Evolutionary conservation across 2,888 invertebrate genomes (phyloP).

Genomic region (Mystacides longicornis): DNA sequence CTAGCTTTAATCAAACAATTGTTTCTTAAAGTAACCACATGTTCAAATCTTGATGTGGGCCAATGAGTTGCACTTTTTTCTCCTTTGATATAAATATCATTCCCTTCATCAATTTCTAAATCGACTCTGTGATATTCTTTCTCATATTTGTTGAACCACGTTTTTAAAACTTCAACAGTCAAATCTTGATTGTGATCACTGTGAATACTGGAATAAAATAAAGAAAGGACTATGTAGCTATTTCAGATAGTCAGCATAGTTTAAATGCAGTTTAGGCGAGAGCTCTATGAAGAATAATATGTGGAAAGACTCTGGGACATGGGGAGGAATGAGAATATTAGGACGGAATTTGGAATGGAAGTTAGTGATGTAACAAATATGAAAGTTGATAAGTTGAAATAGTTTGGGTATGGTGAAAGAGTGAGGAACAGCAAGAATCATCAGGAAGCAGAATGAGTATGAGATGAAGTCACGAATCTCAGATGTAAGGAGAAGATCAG

Average conservation of each 20-base stretch:
- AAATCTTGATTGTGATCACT: conserved; percentile 83
- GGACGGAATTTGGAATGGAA: too few species aligned
- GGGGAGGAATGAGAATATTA: too few species aligned
- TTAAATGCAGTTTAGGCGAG: background rate
- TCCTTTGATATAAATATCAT: conserved; percentile 40
- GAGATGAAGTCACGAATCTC: too few species aligned
- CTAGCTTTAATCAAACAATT: conserved; percentile 64
- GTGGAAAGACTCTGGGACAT: too few species aligned
- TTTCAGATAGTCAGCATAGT: background rate
- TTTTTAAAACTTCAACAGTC: conserved; percentile 61
- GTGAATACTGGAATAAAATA: conserved; percentile 56
- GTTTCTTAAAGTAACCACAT: conserved; percentile 75
- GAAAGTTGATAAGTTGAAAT: too few species aligned
- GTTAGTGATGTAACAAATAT: too few species aligned
- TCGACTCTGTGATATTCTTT: conserved; percentile 66
- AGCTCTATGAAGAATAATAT: too few species aligned
- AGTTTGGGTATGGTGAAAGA: too few species aligned
- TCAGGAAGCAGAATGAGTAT: too few species aligned
- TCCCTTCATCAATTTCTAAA: conserved; percentile 44
- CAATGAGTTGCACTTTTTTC: conserved; percentile 65
- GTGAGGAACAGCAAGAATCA: too few species aligned
- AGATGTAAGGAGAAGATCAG: too few species aligned
- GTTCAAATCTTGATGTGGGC: conserved; percentile 65
- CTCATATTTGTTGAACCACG: conserved; percentile 60
- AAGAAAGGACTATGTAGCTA: background rate